phyloP scores from a whole-genome alignment of 2,888 invertebrate genomes.

The Taphrorychus bicolor region DNA sequence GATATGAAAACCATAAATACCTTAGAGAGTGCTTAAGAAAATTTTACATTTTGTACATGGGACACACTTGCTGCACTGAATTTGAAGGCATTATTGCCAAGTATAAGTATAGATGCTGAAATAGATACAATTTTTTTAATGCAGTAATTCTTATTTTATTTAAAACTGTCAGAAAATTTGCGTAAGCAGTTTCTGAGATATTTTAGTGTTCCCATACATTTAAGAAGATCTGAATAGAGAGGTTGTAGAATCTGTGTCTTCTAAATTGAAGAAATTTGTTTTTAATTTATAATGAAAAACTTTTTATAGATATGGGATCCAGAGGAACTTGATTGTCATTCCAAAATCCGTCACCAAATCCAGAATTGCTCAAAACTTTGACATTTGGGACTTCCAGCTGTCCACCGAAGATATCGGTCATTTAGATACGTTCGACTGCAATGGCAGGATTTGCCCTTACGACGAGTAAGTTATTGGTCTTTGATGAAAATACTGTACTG shows the following conservation, averaged over 20 bases:
- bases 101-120: too few species aligned
- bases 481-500: background rate
- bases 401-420: slow-evolving; percentile 69
- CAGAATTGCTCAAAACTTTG: slow-evolving; percentile 72
- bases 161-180: background rate
- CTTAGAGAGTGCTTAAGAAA: too few species aligned
- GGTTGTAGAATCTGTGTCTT: background rate
- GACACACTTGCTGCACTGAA: too few species aligned
- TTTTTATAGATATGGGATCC: slow-evolving; percentile 64
- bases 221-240: too few species aligned
- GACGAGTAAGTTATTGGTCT: slow-evolving; percentile 68
- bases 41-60: too few species aligned
- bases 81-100: too few species aligned
- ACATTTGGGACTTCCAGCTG: slow-evolving; percentile 78
- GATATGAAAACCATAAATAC: background rate
- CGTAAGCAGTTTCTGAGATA: background rate
- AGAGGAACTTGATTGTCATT: slow-evolving; percentile 76
- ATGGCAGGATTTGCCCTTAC: slow-evolving; percentile 63
- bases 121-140: too few species aligned
- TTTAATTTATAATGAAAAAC: too few species aligned
- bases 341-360: slow-evolving; percentile 81
- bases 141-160: too few species aligned
- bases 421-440: slow-evolving; percentile 74
- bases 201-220: too few species aligned
- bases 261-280: background rate